Percentiles rank a stretch among this genome's conserved stretches.
Conservation (phyloP, 2,797 vertebrate species). For the Syngnathus rostellatus region DNA sequence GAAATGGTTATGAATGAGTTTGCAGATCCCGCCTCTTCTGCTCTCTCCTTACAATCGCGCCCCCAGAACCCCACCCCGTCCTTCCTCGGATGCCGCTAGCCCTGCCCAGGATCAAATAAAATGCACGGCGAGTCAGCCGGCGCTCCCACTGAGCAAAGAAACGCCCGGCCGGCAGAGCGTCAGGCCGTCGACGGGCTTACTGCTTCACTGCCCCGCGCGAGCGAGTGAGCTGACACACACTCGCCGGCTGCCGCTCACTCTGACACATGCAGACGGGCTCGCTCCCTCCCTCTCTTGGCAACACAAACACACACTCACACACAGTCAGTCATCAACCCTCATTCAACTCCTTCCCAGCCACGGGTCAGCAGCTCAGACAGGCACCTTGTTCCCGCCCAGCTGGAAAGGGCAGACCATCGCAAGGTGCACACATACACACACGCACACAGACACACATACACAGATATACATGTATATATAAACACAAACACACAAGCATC, state of each 20-base stretch:
- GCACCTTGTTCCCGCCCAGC: conserved; percentile 59
- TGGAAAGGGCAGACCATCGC: conserved; percentile 56
- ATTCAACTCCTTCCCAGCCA: conserved; percentile 69
- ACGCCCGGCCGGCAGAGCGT: too few relatives aligned
- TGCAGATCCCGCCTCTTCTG: conserved; percentile 49
- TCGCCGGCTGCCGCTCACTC: conserved; percentile 22
- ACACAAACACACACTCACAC: conserved; percentile 35
- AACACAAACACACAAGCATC: conserved; percentile 28
- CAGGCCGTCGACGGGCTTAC: conserved; percentile 51
- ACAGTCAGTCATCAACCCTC: conserved; percentile 57
- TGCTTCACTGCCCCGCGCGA: conserved; percentile 59
- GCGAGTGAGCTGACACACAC: conserved; percentile 53
- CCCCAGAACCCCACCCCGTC: conserved; percentile 30
- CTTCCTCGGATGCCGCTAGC: conserved; percentile 50
- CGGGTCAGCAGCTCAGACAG: conserved; percentile 66
- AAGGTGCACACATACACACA: conserved; percentile 53
- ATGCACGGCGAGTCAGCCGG: conserved; percentile 56
- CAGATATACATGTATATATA: conserved; percentile 8
- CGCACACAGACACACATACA: conserved; percentile 17
- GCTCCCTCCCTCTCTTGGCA: conserved; percentile 33
- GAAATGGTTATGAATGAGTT: conserved; percentile 67
- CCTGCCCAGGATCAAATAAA: conserved; percentile 75
- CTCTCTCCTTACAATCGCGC: conserved; percentile 45
- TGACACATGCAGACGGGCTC: conserved; percentile 29
- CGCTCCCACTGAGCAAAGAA: conserved; percentile 55